These are phyloP conservation scores for Tamias sibiricus DNA, from an alignment of 2,113 vertebrate species.

Conservation along the genomic window DNA sequence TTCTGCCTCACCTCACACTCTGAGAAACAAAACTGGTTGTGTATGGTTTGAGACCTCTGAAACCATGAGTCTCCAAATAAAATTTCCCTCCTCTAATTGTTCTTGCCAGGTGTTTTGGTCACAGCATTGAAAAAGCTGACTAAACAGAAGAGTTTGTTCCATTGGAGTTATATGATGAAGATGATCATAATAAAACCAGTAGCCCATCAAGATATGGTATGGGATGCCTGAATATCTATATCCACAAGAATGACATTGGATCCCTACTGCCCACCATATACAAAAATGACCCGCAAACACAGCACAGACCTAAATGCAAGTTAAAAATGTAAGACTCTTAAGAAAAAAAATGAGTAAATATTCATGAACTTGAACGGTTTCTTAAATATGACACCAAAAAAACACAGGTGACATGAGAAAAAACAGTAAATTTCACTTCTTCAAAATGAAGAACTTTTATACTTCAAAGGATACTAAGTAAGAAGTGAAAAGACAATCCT, in stretches of 20 bases:
- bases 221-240: background rate
- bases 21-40: too few species aligned
- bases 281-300: background rate
- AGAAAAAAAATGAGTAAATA: background rate
- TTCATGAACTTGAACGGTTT: background rate
- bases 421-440: background rate
- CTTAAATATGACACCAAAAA: background rate
- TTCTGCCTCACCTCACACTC: too few species aligned
- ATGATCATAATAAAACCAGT: background rate
- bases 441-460: background rate
- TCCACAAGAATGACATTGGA: background rate
- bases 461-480: background rate
- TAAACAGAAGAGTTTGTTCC: background rate
- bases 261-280: background rate
- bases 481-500: background rate
- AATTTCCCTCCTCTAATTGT: too few species aligned
- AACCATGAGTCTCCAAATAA: too few species aligned
- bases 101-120: too few species aligned
- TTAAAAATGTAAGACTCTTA: background rate
- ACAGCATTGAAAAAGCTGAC: too few species aligned
- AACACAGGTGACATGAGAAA: background rate
- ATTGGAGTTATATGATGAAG: background rate
- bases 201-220: background rate
- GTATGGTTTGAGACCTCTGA: too few species aligned
- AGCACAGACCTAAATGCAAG: background rate